A percentile compares a stretch with the other conserved stretches of the same genome.
phyloP scores from a whole-genome alignment of 2,888 invertebrate genomes.

The Nephrotoma guestfalica region DNA sequence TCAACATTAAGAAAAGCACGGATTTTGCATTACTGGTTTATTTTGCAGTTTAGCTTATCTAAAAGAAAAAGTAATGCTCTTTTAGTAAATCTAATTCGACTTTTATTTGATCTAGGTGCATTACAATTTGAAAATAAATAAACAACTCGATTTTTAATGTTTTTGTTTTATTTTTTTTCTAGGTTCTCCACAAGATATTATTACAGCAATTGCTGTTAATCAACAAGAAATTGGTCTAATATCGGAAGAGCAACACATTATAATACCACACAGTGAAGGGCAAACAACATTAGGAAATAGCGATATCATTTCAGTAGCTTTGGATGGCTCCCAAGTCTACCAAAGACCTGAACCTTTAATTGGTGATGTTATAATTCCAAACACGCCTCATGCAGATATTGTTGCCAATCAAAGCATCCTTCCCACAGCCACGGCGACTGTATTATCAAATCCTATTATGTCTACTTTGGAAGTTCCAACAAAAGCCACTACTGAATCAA shows the following conservation, averaged over 20 bases:
- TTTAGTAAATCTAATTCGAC: no score
- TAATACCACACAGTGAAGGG: slow-evolving; percentile 12
- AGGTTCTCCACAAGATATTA: slow-evolving; percentile 17
- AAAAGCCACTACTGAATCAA: slow-evolving; percentile 27
- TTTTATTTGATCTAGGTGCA: no score
- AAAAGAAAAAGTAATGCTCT: no score
- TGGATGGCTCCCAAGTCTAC: slow-evolving; percentile 60
- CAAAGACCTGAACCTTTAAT: slow-evolving; percentile 16
- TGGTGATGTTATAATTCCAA: slow-evolving; percentile 11
- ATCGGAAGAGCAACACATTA: slow-evolving; percentile 13
- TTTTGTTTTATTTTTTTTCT: not conserved
- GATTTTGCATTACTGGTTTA: no score
- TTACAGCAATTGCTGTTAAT: slow-evolving; percentile 16
- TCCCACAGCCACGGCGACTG: slow-evolving; percentile 60
- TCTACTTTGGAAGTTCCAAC: slow-evolving; percentile 57
- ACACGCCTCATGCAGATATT: slow-evolving; percentile 11
- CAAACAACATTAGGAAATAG: slow-evolving; percentile 34
- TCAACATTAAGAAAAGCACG: no score
- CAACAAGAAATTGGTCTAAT: slow-evolving; percentile 11
- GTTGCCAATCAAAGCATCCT: slow-evolving; percentile 27
- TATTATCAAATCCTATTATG: slow-evolving; percentile 67
- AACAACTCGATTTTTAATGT: no score
- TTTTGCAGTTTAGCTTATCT: no score
- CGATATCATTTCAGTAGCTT: slow-evolving; percentile 59
- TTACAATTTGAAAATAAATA: no score